Percentiles rank a stretch among this genome's conserved stretches.
These are phyloP conservation scores for Eptatretus atami DNA, from an alignment of 2,797 vertebrate species.

Conservation along the genomic window DNA sequence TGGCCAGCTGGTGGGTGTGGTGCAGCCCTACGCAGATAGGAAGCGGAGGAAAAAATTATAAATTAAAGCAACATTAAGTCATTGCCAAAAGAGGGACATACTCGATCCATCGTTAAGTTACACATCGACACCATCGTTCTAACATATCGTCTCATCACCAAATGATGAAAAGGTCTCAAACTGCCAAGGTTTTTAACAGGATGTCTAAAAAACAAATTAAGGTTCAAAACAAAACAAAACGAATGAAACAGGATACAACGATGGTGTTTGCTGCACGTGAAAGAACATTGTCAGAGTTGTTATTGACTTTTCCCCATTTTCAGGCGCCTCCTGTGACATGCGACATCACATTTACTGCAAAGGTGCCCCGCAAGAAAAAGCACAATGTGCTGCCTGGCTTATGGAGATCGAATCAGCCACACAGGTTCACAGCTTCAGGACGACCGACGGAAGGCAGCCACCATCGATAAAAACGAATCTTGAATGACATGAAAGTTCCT, in stretches of 20 bases:
- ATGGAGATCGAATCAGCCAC: too few relatives aligned
- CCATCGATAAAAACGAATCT: too few relatives aligned
- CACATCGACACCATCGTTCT: too few relatives aligned
- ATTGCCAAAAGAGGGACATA: not conserved
- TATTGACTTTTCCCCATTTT: too few relatives aligned
- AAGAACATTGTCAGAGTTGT: not conserved
- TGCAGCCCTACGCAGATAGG: conserved; percentile 33
- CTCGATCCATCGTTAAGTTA: not conserved
- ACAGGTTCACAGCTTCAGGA: too few relatives aligned
- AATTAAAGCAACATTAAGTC: not conserved
- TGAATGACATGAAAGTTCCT: too few relatives aligned
- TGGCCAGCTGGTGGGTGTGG: conserved; percentile 53
- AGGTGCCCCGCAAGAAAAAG: too few relatives aligned
- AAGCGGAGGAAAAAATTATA: not conserved
- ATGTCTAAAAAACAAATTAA: not conserved
- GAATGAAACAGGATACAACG: not conserved
- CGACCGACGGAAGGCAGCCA: too few relatives aligned
- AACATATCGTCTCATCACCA: not conserved
- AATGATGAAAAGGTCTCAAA: not conserved
- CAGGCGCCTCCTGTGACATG: too few relatives aligned
- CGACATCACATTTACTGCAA: too few relatives aligned
- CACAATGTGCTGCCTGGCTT: too few relatives aligned
- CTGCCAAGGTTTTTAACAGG: not conserved
- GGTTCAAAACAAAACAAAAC: not conserved
- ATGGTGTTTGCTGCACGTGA: not conserved